Evolutionary conservation across 2,797 vertebrate species (phyloP).

Genomic region (Arvicola amphibius): DNA sequence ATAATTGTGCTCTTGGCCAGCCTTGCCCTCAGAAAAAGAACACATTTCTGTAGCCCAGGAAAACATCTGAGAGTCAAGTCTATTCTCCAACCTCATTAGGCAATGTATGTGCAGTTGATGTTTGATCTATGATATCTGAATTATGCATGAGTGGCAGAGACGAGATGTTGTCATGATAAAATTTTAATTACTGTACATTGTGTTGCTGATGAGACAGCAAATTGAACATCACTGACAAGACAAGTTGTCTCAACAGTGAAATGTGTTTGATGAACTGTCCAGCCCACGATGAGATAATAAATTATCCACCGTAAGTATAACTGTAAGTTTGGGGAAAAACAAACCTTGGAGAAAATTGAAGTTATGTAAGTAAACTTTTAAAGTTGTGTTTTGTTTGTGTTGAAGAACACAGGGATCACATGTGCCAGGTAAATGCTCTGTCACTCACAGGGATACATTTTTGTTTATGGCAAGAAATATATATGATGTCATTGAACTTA

Average conservation of each 20-base stretch:
- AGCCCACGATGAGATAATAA: slow-evolving; percentile 71
- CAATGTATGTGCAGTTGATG: slow-evolving; percentile 66
- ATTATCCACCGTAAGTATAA: slow-evolving; percentile 65
- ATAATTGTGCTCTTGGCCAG: not conserved
- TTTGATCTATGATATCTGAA: slow-evolving; percentile 75
- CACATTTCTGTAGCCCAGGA: slow-evolving; percentile 22
- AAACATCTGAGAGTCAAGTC: slow-evolving; percentile 38
- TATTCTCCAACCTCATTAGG: slow-evolving; percentile 74
- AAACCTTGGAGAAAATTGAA: slow-evolving; percentile 43
- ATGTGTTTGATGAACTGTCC: slow-evolving; percentile 79
- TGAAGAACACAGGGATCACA: not conserved
- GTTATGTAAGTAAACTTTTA: slow-evolving; percentile 49
- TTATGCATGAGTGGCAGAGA: slow-evolving; percentile 74
- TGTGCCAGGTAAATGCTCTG: not conserved
- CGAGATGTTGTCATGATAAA: slow-evolving; percentile 79
- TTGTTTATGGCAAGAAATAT: slow-evolving; percentile 7
- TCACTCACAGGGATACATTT: not conserved
- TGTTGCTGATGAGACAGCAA: slow-evolving; percentile 75
- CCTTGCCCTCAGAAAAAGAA: slow-evolving; percentile 25
- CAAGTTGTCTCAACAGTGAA: slow-evolving; percentile 79
- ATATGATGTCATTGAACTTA: not conserved
- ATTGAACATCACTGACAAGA: slow-evolving; percentile 78
- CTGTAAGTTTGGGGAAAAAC: slow-evolving; percentile 61
- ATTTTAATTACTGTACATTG: slow-evolving; percentile 79
- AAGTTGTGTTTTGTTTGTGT: not conserved